phyloP scores from a whole-genome alignment of 2,888 invertebrate species.

The Pollenia amentaria region DNA sequence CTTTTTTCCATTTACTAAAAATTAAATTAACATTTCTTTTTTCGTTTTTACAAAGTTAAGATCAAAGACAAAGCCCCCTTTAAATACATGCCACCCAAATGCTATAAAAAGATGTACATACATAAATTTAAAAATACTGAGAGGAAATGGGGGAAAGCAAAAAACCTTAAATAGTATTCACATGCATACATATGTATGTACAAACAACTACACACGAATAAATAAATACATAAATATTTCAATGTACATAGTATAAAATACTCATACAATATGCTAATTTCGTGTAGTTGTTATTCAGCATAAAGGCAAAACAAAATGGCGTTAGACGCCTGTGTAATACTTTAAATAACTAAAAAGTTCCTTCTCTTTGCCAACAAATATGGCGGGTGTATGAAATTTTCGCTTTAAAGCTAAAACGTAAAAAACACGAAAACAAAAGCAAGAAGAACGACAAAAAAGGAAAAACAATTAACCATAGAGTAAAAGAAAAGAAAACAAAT shows the following conservation, averaged over 20 bases:
- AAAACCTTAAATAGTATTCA: no score
- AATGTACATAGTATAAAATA: slow-evolving; percentile 2
- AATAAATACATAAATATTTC: not conserved
- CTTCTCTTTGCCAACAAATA: slow-evolving; percentile 51
- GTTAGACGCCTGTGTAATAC: slow-evolving; percentile 47
- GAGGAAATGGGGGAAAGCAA: no score
- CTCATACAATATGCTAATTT: slow-evolving; percentile 61
- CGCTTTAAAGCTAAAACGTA: slow-evolving; percentile 36
- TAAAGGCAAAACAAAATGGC: slow-evolving; percentile 67
- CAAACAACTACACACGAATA: not conserved
- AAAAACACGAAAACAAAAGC: slow-evolving; percentile 8
- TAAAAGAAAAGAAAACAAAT: slow-evolving; percentile 20
- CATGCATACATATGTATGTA: not conserved
- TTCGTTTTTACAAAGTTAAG: slow-evolving; percentile 53
- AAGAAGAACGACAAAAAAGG: not conserved
- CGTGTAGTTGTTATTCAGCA: slow-evolving; percentile 1
- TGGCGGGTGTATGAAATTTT: slow-evolving; percentile 64
- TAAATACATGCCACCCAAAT: slow-evolving; percentile 32
- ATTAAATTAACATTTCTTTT: slow-evolving; percentile 83
- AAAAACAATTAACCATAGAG: slow-evolving; percentile 18
- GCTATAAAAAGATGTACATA: slow-evolving; percentile 2
- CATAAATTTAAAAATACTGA: not conserved
- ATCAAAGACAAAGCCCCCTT: slow-evolving; percentile 55
- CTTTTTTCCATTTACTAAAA: slow-evolving; percentile 69
- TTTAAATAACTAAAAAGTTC: slow-evolving; percentile 48